Evolutionary conservation across 2,888 invertebrate species (phyloP).

Genomic region (Tetranychus truncatus): DNA sequence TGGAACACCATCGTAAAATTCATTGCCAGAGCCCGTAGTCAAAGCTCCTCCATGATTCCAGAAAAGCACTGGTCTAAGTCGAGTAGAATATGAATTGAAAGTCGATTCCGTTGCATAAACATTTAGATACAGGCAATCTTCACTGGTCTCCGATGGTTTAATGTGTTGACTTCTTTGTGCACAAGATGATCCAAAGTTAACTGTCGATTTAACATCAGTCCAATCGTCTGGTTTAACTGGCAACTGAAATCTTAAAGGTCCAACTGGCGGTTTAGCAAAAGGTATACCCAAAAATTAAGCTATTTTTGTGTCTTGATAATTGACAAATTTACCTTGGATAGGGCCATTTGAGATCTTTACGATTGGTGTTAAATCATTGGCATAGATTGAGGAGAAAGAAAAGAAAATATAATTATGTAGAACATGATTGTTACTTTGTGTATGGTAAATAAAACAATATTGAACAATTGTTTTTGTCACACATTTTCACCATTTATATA

Average conservation of each 20-base stretch:
- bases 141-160: not conserved
- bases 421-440: too few relatives aligned
- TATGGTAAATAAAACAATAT: too few relatives aligned
- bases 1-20: not conserved
- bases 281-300: not conserved
- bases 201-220: not conserved
- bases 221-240: not conserved
- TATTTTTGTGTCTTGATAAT: too few relatives aligned
- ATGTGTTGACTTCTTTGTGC: not conserved
- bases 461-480: too few relatives aligned
- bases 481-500: too few relatives aligned
- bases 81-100: not conserved
- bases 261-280: not conserved
- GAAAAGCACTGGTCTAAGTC: not conserved
- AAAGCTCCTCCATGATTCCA: conserved; percentile 12
- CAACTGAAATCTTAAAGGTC: not conserved
- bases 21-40: not conserved
- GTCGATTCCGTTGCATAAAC: not conserved
- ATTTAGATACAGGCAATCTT: conserved; percentile 10
- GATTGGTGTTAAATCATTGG: too few relatives aligned
- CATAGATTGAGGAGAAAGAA: too few relatives aligned
- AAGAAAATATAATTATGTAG: too few relatives aligned
- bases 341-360: too few relatives aligned
- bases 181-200: not conserved
- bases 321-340: too few relatives aligned